These are phyloP conservation scores for Neogobius melanostomus DNA, from an alignment of 2,113 vertebrate genomes.

Conservation along the genomic window DNA sequence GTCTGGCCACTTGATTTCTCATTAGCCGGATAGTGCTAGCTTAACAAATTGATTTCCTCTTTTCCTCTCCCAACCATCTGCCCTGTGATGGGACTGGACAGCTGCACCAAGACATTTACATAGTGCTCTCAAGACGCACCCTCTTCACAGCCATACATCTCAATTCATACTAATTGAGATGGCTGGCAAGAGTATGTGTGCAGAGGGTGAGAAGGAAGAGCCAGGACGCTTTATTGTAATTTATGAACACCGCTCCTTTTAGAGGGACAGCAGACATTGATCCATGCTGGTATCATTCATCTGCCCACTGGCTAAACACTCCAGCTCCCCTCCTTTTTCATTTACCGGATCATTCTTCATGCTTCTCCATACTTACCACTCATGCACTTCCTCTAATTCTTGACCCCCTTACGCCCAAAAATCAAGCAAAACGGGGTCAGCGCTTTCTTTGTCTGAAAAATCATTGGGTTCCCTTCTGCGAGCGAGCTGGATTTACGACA, in stretches of 20 bases:
- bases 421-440: constrained; percentile 30
- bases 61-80: constrained; percentile 56
- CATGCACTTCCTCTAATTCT: constrained; percentile 24
- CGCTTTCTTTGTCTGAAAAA: constrained; percentile 34
- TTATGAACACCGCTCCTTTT: constrained; percentile 53
- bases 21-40: constrained; percentile 65
- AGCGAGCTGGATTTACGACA: constrained; percentile 59
- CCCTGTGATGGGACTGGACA: constrained; percentile 56
- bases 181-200: constrained; percentile 17
- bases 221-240: constrained; percentile 42
- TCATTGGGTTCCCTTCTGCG: constrained; percentile 31
- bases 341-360: constrained; percentile 35
- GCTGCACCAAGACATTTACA: constrained; percentile 64
- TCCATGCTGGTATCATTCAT: constrained; percentile 73
- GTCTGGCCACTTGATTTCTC: constrained; percentile 69
- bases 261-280: constrained; percentile 65
- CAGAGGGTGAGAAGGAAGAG: neutral
- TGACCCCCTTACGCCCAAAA: constrained; percentile 40
- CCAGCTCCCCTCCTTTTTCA: constrained; percentile 59
- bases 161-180: constrained; percentile 58
- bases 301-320: constrained; percentile 56
- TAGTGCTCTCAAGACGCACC: constrained; percentile 40
- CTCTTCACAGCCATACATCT: constrained; percentile 55
- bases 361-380: constrained; percentile 32
- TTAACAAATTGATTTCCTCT: constrained; percentile 61